phyloP scores from a whole-genome alignment of 2,113 vertebrate species.

The Hypanus sabinus region DNA sequence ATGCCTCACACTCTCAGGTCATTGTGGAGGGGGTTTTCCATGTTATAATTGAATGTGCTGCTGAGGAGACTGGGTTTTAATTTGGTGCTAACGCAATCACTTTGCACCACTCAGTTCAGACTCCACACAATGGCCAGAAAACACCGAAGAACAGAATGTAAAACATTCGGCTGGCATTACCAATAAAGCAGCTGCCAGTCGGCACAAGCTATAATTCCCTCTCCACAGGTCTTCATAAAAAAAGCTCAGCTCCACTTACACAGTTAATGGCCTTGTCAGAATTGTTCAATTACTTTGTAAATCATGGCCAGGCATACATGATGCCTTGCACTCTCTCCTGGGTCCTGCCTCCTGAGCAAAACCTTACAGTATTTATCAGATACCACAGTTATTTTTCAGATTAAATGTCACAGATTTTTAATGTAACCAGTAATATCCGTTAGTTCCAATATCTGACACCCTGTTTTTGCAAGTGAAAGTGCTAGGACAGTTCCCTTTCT shows the following conservation, averaged over 20 bases:
- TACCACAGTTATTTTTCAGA: background rate
- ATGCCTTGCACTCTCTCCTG: background rate
- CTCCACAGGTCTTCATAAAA: background rate
- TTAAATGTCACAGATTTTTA: background rate
- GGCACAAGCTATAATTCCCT: background rate
- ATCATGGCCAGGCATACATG: background rate
- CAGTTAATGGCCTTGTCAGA: constrained; percentile 4
- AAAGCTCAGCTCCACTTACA: background rate
- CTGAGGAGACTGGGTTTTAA: background rate
- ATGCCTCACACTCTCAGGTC: background rate
- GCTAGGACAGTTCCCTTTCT: background rate
- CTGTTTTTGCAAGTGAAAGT: background rate
- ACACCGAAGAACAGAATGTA: background rate
- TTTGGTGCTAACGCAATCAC: too few species aligned
- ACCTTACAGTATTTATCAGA: background rate
- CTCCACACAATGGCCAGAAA: background rate
- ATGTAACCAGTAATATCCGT: background rate
- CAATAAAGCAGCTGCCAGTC: background rate
- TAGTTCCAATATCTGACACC: background rate
- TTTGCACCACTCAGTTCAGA: background rate
- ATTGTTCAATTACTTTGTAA: background rate
- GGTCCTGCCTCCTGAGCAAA: background rate
- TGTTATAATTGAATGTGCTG: background rate
- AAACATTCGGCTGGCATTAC: background rate
- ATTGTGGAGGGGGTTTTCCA: background rate